These are phyloP conservation scores for Danio jaintianensis DNA, from an alignment of 2,797 vertebrate genomes.

Conservation along the genomic window DNA sequence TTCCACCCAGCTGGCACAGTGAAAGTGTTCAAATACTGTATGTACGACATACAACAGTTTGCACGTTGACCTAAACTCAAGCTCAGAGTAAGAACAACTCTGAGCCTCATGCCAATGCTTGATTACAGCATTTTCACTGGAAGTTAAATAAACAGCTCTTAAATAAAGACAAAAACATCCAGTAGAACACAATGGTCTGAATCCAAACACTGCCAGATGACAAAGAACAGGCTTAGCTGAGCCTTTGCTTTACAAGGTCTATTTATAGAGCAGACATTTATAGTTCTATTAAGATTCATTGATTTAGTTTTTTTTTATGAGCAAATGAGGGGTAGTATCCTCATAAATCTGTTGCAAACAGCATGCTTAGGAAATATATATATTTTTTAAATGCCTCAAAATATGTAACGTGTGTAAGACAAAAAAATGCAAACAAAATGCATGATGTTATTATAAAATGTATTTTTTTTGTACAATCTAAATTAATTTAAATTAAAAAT, in stretches of 20 bases:
- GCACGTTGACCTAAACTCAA: not conserved
- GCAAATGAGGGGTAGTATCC: no score
- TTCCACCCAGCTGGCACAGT: not conserved
- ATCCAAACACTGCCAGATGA: constrained; percentile 20
- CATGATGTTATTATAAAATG: no score
- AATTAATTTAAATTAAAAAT: no score
- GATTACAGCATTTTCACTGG: not conserved
- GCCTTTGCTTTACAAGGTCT: not conserved
- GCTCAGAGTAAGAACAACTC: not conserved
- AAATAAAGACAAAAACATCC: not conserved
- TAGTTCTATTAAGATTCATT: not conserved
- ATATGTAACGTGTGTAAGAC: no score
- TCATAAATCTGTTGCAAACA: no score
- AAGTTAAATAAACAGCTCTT: not conserved
- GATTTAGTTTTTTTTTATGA: not conserved
- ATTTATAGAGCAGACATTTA: not conserved
- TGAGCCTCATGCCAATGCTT: not conserved
- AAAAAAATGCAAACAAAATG: no score
- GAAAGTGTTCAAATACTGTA: not conserved
- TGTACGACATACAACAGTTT: not conserved
- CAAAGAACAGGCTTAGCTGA: constrained; percentile 10
- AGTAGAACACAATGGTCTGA: constrained; percentile 21
- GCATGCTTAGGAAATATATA: no score
- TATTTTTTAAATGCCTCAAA: no score
- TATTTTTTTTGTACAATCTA: no score